These are phyloP conservation scores for Etheostoma nigrum DNA, from an alignment of 2,797 vertebrate species.

Conservation along the genomic window DNA sequence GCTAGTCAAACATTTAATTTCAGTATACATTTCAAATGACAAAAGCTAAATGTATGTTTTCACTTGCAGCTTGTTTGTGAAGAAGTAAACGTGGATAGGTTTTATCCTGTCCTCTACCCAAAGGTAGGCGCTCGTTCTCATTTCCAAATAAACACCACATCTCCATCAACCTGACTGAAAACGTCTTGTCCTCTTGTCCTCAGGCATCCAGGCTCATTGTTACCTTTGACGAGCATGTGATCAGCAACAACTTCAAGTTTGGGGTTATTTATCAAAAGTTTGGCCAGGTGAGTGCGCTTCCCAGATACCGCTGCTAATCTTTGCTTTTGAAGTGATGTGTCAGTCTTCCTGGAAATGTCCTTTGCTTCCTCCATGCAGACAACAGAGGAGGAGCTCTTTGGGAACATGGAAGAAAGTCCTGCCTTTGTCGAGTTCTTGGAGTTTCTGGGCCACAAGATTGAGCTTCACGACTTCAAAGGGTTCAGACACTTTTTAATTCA, in stretches of 20 bases:
- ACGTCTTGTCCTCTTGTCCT: slow-evolving; percentile 3
- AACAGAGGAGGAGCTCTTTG: slow-evolving; percentile 94
- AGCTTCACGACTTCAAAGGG: slow-evolving; percentile 98
- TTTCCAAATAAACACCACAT: neutral
- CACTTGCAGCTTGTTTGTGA: slow-evolving; percentile 92
- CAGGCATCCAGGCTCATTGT: slow-evolving; percentile 96
- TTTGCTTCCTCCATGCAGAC: slow-evolving; percentile 82
- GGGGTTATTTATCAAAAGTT: slow-evolving; percentile 97
- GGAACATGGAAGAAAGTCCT: slow-evolving; percentile 93
- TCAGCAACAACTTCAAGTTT: slow-evolving; percentile 99
- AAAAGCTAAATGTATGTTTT: slow-evolving; percentile 17
- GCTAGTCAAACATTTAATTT: neutral
- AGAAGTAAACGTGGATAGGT: slow-evolving; percentile 96
- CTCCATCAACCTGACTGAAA: neutral
- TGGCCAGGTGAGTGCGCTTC: slow-evolving; percentile 88
- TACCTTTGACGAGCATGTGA: slow-evolving; percentile 96
- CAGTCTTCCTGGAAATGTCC: slow-evolving; percentile 18
- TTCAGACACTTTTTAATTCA: slow-evolving; percentile 70
- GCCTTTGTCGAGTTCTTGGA: slow-evolving; percentile 95
- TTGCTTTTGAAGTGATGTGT: slow-evolving; percentile 2
- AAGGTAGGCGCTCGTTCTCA: slow-evolving; percentile 85
- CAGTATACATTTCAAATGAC: neutral
- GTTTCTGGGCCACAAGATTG: slow-evolving; percentile 93
- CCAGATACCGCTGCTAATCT: slow-evolving; percentile 16
- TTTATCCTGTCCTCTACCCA: slow-evolving; percentile 96